A percentile compares a stretch with the other conserved stretches of the same genome.
Evolutionary conservation across 2,113 vertebrate species (phyloP).

Genomic region (Climacteris rufus): DNA sequence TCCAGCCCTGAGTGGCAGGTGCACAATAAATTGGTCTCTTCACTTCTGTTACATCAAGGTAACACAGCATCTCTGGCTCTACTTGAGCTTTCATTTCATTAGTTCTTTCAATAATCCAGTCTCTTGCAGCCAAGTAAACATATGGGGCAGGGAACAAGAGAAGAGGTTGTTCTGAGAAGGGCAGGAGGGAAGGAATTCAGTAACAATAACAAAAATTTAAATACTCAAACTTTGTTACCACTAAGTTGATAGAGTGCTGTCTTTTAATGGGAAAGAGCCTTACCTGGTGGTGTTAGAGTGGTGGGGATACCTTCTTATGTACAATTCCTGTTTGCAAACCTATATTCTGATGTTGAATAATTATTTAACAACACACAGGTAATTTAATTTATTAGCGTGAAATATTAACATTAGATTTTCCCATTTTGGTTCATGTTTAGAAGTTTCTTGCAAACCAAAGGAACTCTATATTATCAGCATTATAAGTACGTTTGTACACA

Average conservation of each 20-base stretch:
- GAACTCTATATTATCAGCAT: accelerated
- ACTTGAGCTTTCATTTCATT: background rate
- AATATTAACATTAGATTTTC: background rate
- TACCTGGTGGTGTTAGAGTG: background rate
- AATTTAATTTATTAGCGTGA: background rate
- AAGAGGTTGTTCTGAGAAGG: background rate
- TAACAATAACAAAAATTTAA: background rate
- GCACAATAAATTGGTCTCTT: background rate
- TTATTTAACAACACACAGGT: background rate
- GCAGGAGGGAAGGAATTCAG: background rate
- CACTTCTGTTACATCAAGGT: background rate
- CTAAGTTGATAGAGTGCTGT: background rate
- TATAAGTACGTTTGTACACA: background rate
- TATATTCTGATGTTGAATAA: background rate
- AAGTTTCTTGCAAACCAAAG: background rate
- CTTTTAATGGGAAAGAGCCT: background rate
- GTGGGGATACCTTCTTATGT: background rate
- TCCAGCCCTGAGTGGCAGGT: background rate
- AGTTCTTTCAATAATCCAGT: background rate
- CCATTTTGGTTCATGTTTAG: background rate
- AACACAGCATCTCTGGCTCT: background rate
- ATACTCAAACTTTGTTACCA: background rate
- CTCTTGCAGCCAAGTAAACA: background rate
- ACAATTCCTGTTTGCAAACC: background rate
- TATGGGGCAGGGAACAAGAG: background rate